Base-by-base conservation (phyloP, 2,113 vertebrate species). In the Gavialis gangeticus region DNA sequence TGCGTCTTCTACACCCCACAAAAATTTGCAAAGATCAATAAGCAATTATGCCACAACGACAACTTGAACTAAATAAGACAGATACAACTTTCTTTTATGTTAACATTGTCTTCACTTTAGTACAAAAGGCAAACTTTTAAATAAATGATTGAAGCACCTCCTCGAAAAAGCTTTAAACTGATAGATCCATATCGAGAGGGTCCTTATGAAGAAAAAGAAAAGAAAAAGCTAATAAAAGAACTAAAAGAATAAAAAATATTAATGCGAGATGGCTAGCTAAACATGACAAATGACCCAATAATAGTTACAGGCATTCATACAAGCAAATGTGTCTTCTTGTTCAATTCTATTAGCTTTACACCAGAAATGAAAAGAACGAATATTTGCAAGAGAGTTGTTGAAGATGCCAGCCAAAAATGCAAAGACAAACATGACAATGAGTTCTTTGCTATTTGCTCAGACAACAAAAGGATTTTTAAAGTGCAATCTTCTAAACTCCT, bases 81-180 rank as follows among this genome's bases (percentile, higher is more conserved):
- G 88, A 92, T 82, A 75, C 88, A 95, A 95, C 64, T 75, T 87
- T 90, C 91, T 94, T 96, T 95, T 84, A 79, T 63, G 57, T 95
- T 77, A 75, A 93, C 79, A 79, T 62, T 93, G 88, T 85, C 67
- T 96, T 96, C 88, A 87, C 5, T 64, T 60, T 46, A 92, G 93
- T 57, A 96, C 91, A 96, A 94, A 97, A 94, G 83, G 21, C 46
- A 46, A 94, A 58, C 81, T 90, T 91, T 34, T 94, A 82, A 75
- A 87, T 87, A 82, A 90, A 28, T 93, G 94, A 95, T 85, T 96
- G 94, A 94, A 96, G 92, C 75, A 75, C 79, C 93, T 94, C 5
- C 85, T 76, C 79, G 17, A 77, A 54, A 84, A 37, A 89, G 17
- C 76, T 82, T 21, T 58, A 91, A 95, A 93, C 93, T 93, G 69